phyloP scores from a whole-genome alignment of 2,113 vertebrate genomes.

The Xenopus borealis region DNA sequence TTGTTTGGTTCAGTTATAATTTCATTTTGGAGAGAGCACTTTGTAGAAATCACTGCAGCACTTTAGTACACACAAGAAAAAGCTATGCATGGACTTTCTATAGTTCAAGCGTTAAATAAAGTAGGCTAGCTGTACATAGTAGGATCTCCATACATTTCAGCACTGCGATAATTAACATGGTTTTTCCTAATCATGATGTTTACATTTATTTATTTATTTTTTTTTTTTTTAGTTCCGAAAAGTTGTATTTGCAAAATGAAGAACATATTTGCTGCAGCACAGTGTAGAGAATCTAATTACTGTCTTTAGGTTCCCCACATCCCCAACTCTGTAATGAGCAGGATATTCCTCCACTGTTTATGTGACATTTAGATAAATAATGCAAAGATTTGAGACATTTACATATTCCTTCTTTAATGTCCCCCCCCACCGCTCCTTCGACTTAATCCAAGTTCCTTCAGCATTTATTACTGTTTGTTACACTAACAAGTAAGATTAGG shows the following conservation, averaged over 20 bases:
- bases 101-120: too few species aligned
- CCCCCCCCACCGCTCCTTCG: conserved; percentile 61
- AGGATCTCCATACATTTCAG: too few species aligned
- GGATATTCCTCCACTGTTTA: conserved; percentile 65
- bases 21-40: too few species aligned
- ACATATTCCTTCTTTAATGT: conserved; percentile 75
- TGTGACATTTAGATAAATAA: conserved; percentile 86
- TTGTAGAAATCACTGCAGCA: too few species aligned
- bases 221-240: background rate
- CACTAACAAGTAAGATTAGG: conserved; percentile 87
- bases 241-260: background rate
- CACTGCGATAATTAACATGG: too few species aligned
- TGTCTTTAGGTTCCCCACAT: conserved; percentile 16
- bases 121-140: too few species aligned
- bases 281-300: conserved; percentile 39
- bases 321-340: conserved; percentile 63
- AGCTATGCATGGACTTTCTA: too few species aligned
- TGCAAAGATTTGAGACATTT: conserved; percentile 74
- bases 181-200: too few species aligned
- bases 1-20: too few species aligned
- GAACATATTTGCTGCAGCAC: conserved; percentile 15
- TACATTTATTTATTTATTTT: too few species aligned
- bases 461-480: conserved; percentile 86
- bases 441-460: conserved; percentile 76
- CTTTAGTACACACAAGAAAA: too few species aligned